Evolutionary conservation across 2,113 vertebrate species (phyloP).

Genomic region (Cryptoleucopteryx plumbea): DNA sequence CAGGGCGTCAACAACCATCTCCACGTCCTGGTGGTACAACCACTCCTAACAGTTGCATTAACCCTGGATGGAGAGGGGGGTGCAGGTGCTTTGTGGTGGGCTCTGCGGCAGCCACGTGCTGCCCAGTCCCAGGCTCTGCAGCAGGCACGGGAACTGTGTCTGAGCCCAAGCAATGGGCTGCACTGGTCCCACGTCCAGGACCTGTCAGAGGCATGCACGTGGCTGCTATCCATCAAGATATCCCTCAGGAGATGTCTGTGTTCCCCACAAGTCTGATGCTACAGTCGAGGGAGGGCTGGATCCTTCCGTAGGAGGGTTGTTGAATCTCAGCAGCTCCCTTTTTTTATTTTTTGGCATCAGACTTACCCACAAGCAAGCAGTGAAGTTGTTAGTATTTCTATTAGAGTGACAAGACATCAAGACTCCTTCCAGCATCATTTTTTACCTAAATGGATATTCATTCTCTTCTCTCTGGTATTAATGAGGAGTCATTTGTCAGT

Average conservation of each 20-base stretch:
- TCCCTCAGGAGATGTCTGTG: not conserved
- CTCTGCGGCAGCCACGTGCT: accelerated
- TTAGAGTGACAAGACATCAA: not conserved
- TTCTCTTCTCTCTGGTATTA: not conserved
- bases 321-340: not conserved
- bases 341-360: not conserved
- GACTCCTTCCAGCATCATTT: not conserved
- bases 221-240: not conserved
- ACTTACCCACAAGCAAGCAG: not conserved
- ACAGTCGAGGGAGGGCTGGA: not conserved
- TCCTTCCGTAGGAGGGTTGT: not conserved
- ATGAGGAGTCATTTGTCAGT: not conserved
- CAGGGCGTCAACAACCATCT: not conserved
- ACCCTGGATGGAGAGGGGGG: not conserved
- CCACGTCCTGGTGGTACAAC: not conserved
- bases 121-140: not conserved
- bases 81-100: not conserved
- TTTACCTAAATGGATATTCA: not conserved
- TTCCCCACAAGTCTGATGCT: not conserved
- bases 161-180: not conserved
- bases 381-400: not conserved
- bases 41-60: accelerated
- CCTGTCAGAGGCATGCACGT: accelerated
- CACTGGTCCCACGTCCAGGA: accelerated
- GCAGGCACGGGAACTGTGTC: accelerated